Conservation (phyloP, 1,140 invertebrate genomes). For the Stegodyphus dumicola region DNA sequence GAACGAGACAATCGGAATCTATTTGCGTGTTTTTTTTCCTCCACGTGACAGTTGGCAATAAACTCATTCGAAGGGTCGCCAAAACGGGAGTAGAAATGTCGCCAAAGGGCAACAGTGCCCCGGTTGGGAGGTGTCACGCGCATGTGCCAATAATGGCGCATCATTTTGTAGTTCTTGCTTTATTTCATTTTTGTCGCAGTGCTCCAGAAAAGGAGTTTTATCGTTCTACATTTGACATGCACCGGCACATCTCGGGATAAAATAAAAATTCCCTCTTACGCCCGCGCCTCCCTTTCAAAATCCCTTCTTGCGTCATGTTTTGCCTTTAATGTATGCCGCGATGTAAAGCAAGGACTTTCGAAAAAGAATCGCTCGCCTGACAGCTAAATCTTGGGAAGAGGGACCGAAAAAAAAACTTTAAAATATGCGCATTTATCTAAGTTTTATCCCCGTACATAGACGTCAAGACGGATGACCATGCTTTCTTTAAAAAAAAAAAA, state of each 20-base stretch:
- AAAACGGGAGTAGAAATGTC: constrained; percentile 21
- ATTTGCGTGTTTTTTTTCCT: too few relatives aligned
- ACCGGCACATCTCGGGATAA: constrained; percentile 51
- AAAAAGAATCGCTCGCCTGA: constrained; percentile 53
- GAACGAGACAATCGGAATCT: too few relatives aligned
- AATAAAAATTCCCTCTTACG: constrained; percentile 51
- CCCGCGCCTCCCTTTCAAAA: constrained; percentile 39
- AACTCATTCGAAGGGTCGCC: neutral
- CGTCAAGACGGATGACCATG: constrained; percentile 50
- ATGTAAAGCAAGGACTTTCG: constrained; percentile 58
- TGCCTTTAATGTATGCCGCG: constrained; percentile 58
- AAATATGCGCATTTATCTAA: constrained; percentile 61
- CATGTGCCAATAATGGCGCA: constrained; percentile 62
- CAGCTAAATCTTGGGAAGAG: constrained; percentile 55
- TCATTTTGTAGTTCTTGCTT: constrained; percentile 61
- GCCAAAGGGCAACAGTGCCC: neutral
- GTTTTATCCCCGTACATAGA: constrained; percentile 58
- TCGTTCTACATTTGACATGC: constrained; percentile 60
- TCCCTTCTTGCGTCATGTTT: constrained; percentile 56
- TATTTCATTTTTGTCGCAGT: constrained; percentile 62
- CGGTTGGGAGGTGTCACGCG: constrained; percentile 39
- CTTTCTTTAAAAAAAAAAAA: constrained; percentile 36
- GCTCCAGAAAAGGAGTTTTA: constrained; percentile 57
- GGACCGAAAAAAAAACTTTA: constrained; percentile 44
- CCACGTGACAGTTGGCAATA: too few relatives aligned